Conservation (phyloP, 2,888 invertebrate species). For the Bruchidius siliquastri region DNA sequence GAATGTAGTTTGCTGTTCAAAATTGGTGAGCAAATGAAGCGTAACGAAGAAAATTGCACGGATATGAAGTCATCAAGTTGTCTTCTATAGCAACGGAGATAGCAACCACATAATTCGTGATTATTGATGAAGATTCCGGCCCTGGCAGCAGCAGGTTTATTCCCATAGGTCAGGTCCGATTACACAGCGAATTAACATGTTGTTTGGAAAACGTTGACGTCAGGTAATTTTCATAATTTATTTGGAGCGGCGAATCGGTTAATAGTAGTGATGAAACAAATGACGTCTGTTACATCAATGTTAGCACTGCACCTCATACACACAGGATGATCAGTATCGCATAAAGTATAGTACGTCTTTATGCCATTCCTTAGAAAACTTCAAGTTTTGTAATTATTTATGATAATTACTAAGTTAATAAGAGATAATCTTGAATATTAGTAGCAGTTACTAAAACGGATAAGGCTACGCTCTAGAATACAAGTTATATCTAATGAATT, state of each 20-base stretch:
- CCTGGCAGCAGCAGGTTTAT: background rate
- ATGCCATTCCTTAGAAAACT: too few relatives aligned
- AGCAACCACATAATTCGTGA: background rate
- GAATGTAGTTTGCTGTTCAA: background rate
- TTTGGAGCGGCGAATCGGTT: constrained; percentile 7
- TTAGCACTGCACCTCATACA: background rate
- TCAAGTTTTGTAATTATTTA: too few relatives aligned
- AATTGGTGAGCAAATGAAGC: background rate
- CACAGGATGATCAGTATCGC: too few relatives aligned
- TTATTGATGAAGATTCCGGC: background rate
- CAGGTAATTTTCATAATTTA: constrained; percentile 20
- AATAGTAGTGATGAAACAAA: background rate
- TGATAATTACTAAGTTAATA: too few relatives aligned
- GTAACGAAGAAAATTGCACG: background rate
- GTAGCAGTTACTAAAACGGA: too few relatives aligned
- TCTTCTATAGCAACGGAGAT: background rate
- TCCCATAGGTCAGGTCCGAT: constrained; percentile 12
- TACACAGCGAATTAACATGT: constrained; percentile 18
- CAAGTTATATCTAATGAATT: too few relatives aligned
- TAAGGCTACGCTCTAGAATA: too few relatives aligned
- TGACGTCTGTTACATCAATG: background rate
- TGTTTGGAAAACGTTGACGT: constrained; percentile 14
- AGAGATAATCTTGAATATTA: too few relatives aligned
- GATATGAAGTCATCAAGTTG: background rate
- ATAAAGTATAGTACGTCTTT: too few relatives aligned